These are phyloP conservation scores for Acrocephalus arundinaceus DNA, from an alignment of 2,113 vertebrate species.

Conservation along the genomic window DNA sequence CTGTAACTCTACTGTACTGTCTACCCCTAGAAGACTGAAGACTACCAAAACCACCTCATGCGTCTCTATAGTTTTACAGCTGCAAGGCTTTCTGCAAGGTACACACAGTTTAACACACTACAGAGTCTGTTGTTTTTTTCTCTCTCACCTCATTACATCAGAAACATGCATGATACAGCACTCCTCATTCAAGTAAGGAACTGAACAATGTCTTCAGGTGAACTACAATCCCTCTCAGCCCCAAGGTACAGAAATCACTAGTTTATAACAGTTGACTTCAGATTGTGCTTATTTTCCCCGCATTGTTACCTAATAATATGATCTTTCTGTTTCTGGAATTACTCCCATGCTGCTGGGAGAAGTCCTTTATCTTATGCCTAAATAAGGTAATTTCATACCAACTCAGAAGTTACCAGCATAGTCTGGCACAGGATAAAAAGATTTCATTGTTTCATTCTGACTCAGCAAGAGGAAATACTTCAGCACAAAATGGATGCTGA, in stretches of 20 bases:
- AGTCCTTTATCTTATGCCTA: slow-evolving; percentile 37
- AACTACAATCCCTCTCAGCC: not conserved
- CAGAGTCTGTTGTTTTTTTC: not conserved
- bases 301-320: not conserved
- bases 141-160: not conserved
- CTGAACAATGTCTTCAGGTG: accelerated
- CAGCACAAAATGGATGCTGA: slow-evolving; percentile 51
- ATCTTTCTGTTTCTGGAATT: slow-evolving; percentile 20
- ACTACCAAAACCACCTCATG: accelerated
- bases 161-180: not conserved
- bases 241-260: not conserved
- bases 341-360: not conserved
- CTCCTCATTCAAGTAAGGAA: not conserved
- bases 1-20: not conserved
- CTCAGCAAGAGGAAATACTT: slow-evolving; percentile 65
- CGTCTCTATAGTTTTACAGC: not conserved
- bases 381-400: slow-evolving; percentile 53
- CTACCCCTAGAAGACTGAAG: not conserved
- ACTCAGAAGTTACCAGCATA: not conserved
- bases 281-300: not conserved
- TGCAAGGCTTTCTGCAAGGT: not conserved
- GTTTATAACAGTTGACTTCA: not conserved
- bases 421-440: slow-evolving; percentile 31
- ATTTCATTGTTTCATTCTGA: slow-evolving; percentile 58
- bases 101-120: not conserved